phyloP scores from a whole-genome alignment of 2,797 vertebrate species.

The Nyctalus aviator region DNA sequence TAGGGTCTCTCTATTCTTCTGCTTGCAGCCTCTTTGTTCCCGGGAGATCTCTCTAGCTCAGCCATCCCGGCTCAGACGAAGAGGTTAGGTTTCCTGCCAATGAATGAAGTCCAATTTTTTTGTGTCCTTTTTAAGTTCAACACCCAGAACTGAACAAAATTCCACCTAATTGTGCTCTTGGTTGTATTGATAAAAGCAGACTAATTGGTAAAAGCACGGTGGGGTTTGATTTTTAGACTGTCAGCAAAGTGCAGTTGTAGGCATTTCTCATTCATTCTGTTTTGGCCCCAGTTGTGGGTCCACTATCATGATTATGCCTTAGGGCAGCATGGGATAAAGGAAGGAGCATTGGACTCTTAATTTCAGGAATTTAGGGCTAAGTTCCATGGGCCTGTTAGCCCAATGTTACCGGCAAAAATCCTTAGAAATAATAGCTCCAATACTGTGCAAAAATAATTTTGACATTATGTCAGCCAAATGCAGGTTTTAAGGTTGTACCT shows the following conservation, averaged over 20 bases:
- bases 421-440: background rate
- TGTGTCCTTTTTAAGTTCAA: constrained; percentile 39
- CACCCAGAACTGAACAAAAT: constrained; percentile 4
- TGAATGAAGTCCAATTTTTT: constrained; percentile 47
- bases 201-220: constrained; percentile 25
- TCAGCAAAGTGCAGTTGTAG: constrained; percentile 26
- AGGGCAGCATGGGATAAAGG: constrained; percentile 19
- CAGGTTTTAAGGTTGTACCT: background rate
- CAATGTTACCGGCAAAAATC: background rate
- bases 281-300: background rate
- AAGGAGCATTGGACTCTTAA: background rate
- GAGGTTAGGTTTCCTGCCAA: constrained; percentile 3
- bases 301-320: background rate
- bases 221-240: background rate
- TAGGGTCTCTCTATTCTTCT: background rate
- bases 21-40: background rate
- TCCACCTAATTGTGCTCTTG: constrained; percentile 7
- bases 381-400: background rate
- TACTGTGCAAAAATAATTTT: background rate
- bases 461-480: background rate
- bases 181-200: constrained; percentile 23
- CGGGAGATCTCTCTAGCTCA: background rate
- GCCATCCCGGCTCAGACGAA: background rate
- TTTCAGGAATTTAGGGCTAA: background rate
- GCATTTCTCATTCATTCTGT: constrained; percentile 9